phyloP scores from a whole-genome alignment of 2,888 invertebrate species.

The Leptopilina syphax region DNA sequence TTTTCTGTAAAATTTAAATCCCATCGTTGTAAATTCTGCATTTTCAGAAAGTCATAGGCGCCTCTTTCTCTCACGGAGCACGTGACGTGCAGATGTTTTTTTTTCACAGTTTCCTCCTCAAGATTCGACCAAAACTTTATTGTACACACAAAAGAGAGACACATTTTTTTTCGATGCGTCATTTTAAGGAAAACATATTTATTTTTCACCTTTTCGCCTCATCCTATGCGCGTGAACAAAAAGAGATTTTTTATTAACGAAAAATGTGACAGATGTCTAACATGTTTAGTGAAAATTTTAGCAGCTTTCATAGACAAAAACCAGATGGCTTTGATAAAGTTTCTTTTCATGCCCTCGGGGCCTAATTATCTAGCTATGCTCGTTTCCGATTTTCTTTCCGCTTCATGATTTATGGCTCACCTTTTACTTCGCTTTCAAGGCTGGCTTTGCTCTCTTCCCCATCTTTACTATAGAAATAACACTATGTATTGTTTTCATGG shows the following conservation, averaged over 20 bases:
- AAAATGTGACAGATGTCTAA: slow-evolving; percentile 15
- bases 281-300: slow-evolving; percentile 10
- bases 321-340: slow-evolving; percentile 32
- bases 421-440: slow-evolving; percentile 27
- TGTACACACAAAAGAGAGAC: neutral
- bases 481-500: slow-evolving; percentile 4
- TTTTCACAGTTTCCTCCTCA: slow-evolving; percentile 36
- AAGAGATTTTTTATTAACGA: neutral
- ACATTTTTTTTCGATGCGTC: neutral
- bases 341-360: neutral
- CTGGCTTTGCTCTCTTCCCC: neutral
- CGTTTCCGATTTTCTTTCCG: slow-evolving; percentile 34
- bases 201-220: neutral
- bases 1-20: slow-evolving; percentile 40
- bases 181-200: neutral
- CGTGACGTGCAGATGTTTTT: slow-evolving; percentile 59
- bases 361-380: slow-evolving; percentile 23
- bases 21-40: neutral
- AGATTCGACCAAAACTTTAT: neutral
- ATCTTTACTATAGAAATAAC: neutral
- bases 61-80: slow-evolving; percentile 43
- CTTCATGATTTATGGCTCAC: slow-evolving; percentile 27
- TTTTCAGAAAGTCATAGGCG: neutral
- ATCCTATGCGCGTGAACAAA: slow-evolving; percentile 1
- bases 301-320: neutral